Percentiles rank a stretch among this genome's conserved stretches.
Evolutionary conservation across 2,797 vertebrate genomes (phyloP).

Genomic region (Strix occidentalis): DNA sequence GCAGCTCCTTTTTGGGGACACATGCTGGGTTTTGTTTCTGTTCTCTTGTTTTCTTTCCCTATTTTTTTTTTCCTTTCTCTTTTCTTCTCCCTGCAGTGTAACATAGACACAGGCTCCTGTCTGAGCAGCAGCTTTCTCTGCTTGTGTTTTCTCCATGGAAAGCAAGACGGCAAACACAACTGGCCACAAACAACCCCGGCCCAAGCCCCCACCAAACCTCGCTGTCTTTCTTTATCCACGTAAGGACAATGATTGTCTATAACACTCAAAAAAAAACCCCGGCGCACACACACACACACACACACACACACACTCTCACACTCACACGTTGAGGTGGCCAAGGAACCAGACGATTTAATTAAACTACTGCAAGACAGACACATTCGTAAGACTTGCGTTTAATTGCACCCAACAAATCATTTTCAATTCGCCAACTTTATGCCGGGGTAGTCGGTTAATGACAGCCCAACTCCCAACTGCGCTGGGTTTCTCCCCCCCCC

Average conservation of each 20-base stretch:
- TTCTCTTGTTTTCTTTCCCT: neutral
- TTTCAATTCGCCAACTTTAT: neutral
- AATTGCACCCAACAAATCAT: slow-evolving; percentile 53
- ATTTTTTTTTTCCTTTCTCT: neutral
- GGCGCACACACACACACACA: neutral
- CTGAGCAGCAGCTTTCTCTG: neutral
- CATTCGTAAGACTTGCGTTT: slow-evolving; percentile 1
- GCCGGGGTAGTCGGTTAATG: neutral
- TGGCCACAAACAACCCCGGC: neutral
- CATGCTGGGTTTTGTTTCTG: neutral
- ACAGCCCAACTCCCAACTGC: neutral
- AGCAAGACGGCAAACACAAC: neutral
- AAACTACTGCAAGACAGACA: slow-evolving; percentile 31
- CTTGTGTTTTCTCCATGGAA: neutral
- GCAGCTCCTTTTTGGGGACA: neutral
- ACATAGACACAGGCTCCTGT: neutral
- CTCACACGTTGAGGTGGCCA: slow-evolving; percentile 10
- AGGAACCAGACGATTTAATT: slow-evolving; percentile 40
- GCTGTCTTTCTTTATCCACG: neutral
- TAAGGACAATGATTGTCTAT: neutral
- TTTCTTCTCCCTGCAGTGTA: neutral
- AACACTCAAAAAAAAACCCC: neutral
- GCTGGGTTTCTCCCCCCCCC: neutral
- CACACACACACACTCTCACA: neutral
- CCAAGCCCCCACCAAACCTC: neutral